Conservation (phyloP, 2,113 vertebrate species). For the Lota lota region DNA sequence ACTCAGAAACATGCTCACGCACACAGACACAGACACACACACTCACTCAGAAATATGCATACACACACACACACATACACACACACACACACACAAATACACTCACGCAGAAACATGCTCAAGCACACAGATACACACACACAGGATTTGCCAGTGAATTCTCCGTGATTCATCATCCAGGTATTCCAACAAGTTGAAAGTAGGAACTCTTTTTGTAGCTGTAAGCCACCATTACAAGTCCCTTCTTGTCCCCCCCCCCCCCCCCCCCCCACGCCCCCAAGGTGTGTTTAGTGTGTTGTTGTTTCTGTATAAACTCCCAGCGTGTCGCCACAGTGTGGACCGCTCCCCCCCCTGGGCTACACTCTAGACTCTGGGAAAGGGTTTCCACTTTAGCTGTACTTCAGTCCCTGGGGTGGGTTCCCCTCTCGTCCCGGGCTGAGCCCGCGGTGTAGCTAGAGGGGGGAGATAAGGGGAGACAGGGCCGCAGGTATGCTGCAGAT, state of each 20-base stretch:
- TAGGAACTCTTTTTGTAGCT: constrained; percentile 16
- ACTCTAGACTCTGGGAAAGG: constrained; percentile 10
- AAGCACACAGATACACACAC: constrained; percentile 22
- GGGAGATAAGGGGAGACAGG: background rate
- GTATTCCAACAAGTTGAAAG: constrained; percentile 46
- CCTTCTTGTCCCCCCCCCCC: constrained; percentile 36
- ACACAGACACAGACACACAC: no score
- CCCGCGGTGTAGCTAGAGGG: background rate
- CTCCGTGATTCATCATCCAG: constrained; percentile 47
- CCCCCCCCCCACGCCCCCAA: no score
- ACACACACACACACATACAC: no score
- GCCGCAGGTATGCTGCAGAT: background rate
- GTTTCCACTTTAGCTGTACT: background rate
- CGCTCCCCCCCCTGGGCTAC: constrained; percentile 30
- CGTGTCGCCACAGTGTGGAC: constrained; percentile 46
- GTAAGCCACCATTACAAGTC: constrained; percentile 39
- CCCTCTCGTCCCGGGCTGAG: background rate
- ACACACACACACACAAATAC: no score
- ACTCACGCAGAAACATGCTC: no score
- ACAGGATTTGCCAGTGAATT: constrained; percentile 31
- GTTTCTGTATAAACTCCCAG: constrained; percentile 48
- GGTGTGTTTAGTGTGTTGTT: constrained; percentile 44
- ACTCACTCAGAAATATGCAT: no score
- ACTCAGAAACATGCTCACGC: no score
- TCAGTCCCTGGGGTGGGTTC: background rate